Percentiles rank a stretch among this genome's conserved stretches.
phyloP scores from a whole-genome alignment of 2,888 invertebrate genomes.

The Caenorhabditis angaria region DNA sequence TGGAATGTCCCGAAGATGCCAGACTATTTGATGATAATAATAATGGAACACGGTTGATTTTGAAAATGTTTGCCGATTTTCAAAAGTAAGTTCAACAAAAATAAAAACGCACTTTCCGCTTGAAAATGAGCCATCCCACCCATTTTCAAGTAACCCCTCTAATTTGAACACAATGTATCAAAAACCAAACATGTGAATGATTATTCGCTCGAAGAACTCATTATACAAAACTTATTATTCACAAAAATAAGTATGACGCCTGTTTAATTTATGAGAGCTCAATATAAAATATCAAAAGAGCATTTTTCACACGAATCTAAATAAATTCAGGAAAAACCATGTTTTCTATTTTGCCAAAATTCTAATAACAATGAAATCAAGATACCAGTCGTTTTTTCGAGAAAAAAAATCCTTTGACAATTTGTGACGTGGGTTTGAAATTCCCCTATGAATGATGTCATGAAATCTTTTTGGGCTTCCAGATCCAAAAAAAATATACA shows the following conservation, averaged over 20 bases:
- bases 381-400: too few relatives aligned
- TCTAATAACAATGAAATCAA: too few relatives aligned
- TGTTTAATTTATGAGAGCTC: too few relatives aligned
- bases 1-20: conserved; percentile 64
- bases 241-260: too few relatives aligned
- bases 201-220: too few relatives aligned
- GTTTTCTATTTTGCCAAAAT: too few relatives aligned
- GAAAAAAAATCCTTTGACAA: background rate
- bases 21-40: conserved; percentile 60
- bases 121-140: background rate
- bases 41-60: conserved; percentile 55
- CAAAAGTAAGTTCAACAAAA: conserved; percentile 48
- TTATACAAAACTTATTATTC: too few relatives aligned
- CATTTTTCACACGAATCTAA: too few relatives aligned
- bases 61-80: conserved; percentile 52
- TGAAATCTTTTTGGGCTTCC: background rate
- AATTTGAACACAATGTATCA: background rate
- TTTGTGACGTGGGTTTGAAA: background rate
- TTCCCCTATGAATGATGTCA: background rate
- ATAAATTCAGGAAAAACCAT: too few relatives aligned
- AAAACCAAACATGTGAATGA: too few relatives aligned
- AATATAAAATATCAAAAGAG: too few relatives aligned
- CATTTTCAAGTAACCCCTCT: background rate
- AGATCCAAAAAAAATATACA: background rate
- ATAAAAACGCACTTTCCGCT: background rate